Base-by-base conservation (phyloP, 1,140 invertebrate genomes). In the Temnothorax longispinosus region DNA sequence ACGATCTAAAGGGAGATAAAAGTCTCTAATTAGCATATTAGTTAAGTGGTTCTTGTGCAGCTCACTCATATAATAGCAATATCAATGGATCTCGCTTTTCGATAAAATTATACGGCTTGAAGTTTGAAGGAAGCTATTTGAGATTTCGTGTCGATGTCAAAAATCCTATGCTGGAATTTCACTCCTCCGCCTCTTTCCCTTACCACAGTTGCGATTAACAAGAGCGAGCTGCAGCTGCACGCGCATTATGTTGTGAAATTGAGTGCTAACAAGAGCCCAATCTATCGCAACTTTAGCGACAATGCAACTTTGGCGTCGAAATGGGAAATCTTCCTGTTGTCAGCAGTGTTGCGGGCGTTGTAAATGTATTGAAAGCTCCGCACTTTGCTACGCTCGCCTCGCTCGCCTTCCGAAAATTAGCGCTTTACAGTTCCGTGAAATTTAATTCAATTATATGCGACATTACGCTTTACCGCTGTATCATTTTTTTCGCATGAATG, bases 241-340 rank as follows among this genome's bases (percentile, higher is more conserved):
- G 13, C 27, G 54, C 18, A 74, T 82, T 60, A 60, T 72, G 21
- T 72, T 58, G 62, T 38, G 50, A 84, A 75, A 84, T 74, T 60
- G 58, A 84, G 54, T 50, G 44, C 44, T 84, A 62, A 50, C 41
- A 75, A 84, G n/a, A 50, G 27, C n/a, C 13, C n/a, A 52, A 82
- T 84, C 54, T 84, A 84, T 56, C 54, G 41, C 27, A 84, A 75
- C 80, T 84, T 84, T 15, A 74, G 41, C 21, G 65, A 75, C 27
- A n/a, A 60, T 60, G 41, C 32, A 84, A 84, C 56, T 84, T 84
- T 44, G 18, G 41, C 44, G 44, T 60, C n/a, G 32, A 60, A 84
- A 75, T 27, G 41, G 11, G 18, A 21, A 47, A 82, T 84, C 54
- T 74, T 82, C 54, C 13, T 50, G 67, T 72, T 65, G 65, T 32